Conservation (phyloP, 2,797 vertebrate genomes). For the Sebastes steindachneri region DNA sequence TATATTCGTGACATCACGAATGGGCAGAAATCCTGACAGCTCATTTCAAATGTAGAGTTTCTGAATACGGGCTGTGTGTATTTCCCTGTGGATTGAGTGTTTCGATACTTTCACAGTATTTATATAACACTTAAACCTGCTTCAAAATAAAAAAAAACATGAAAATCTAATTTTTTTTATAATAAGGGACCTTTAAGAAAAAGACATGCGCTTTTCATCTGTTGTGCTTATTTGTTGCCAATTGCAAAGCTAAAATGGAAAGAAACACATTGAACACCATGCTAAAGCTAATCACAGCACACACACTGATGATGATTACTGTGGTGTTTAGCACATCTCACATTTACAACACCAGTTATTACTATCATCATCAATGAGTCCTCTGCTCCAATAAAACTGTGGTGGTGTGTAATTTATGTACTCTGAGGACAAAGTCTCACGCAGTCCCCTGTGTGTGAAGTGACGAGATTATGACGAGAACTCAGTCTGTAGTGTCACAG, state of each 20-base stretch:
- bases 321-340: neutral
- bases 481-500: neutral
- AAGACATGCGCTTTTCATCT: neutral
- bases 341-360: neutral
- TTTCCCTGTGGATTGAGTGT: too few relatives aligned
- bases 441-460: neutral
- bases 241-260: neutral
- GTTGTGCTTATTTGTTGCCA: neutral
- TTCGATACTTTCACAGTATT: too few relatives aligned
- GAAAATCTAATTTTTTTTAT: too few relatives aligned
- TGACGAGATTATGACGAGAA: neutral
- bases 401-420: neutral
- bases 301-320: too few relatives aligned
- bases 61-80: too few relatives aligned
- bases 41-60: too few relatives aligned
- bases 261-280: neutral
- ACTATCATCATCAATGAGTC: neutral
- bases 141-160: too few relatives aligned
- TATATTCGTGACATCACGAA: too few relatives aligned
- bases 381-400: neutral
- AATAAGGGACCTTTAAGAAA: neutral
- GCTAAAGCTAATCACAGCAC: neutral
- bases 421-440: conserved; percentile 9
- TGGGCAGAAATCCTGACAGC: too few relatives aligned
- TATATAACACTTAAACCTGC: too few relatives aligned